Evolutionary conservation across 2,888 invertebrate genomes (phyloP).

Genomic region (Cantharis flavilabris): DNA sequence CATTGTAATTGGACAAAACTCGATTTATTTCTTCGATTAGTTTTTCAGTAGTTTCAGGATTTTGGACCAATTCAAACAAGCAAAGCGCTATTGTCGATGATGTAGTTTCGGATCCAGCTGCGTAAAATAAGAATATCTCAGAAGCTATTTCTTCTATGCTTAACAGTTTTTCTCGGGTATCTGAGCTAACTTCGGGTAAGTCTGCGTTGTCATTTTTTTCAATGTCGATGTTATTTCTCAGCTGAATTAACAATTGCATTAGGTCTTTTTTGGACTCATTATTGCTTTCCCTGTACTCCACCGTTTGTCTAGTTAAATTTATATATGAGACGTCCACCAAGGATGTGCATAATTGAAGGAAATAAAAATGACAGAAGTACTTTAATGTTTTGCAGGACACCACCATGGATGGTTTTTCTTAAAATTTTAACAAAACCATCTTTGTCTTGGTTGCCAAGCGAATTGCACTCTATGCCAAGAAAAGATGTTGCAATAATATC

Average conservation of each 20-base stretch:
- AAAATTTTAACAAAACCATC: no score
- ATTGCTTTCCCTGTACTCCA: neutral
- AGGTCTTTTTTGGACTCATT: neutral
- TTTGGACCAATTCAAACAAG: slow-evolving; percentile 58
- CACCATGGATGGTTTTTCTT: no score
- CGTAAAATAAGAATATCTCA: slow-evolving; percentile 40
- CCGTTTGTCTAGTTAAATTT: neutral
- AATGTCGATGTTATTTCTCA: neutral
- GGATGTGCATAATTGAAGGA: no score
- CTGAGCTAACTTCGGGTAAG: neutral
- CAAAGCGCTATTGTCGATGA: slow-evolving; percentile 54
- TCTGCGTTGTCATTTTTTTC: neutral
- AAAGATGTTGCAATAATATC: no score
- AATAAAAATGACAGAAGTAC: no score
- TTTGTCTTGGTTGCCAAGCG: no score
- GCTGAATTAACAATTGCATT: neutral
- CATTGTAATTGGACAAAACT: slow-evolving; percentile 49
- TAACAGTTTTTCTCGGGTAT: neutral
- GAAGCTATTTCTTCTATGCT: slow-evolving; percentile 28
- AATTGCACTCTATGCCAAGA: no score
- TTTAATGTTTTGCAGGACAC: no score
- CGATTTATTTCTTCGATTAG: slow-evolving; percentile 52
- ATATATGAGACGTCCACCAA: no score
- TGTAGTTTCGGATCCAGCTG: slow-evolving; percentile 52
- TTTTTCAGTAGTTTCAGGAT: slow-evolving; percentile 54